These are phyloP conservation scores for Marcusenius ussheri DNA, from an alignment of 2,113 vertebrate genomes.

Conservation along the genomic window DNA sequence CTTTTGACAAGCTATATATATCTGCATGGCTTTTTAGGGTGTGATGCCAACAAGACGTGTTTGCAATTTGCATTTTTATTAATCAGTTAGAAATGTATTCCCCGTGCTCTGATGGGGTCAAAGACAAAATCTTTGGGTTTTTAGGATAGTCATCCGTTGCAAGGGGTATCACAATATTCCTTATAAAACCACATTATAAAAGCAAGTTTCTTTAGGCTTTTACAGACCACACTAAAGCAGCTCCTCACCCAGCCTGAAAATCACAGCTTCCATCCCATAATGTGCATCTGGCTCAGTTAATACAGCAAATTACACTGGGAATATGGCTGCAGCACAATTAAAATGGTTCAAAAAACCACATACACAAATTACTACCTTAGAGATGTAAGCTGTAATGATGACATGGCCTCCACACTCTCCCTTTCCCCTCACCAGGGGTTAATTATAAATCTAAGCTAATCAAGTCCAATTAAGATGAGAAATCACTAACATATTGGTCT, in stretches of 20 bases:
- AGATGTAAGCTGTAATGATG: background rate
- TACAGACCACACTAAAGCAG: background rate
- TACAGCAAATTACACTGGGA: background rate
- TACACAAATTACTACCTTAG: conserved; percentile 6
- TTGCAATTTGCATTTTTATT: background rate
- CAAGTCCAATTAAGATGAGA: conserved; percentile 5
- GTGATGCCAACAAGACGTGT: background rate
- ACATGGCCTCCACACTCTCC: background rate
- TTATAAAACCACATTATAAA: background rate
- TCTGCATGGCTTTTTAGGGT: background rate
- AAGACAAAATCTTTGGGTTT: background rate
- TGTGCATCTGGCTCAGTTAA: background rate
- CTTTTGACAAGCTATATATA: background rate
- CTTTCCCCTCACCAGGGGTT: background rate
- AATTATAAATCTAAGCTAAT: conserved; percentile 10
- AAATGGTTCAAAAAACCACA: background rate
- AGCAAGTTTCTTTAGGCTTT: background rate
- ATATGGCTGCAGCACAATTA: background rate
- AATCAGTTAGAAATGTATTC: background rate
- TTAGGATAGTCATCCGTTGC: background rate
- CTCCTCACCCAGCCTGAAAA: background rate
- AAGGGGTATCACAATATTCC: background rate
- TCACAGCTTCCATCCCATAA: background rate
- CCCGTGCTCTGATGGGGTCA: background rate
- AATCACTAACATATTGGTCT: background rate